Percentiles rank a stretch among this genome's conserved stretches.
These are phyloP conservation scores for Plebejus argus DNA, from an alignment of 2,888 invertebrate genomes.

Conservation along the genomic window DNA sequence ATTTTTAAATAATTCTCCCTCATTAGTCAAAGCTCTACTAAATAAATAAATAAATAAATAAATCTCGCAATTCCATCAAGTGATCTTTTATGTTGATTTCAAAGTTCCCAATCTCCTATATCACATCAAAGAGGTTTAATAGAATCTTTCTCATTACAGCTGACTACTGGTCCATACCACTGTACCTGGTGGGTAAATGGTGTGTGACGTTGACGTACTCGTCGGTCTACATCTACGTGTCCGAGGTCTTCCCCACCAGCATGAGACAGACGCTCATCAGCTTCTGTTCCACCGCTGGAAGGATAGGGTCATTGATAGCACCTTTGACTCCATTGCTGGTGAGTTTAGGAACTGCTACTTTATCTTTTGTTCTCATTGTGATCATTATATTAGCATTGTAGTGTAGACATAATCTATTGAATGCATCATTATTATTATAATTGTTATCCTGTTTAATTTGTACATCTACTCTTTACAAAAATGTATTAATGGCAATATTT, in stretches of 20 bases:
- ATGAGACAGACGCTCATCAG: slow-evolving; percentile 85
- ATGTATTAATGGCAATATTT: slow-evolving; percentile 14
- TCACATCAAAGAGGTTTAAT: neutral
- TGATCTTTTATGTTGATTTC: neutral
- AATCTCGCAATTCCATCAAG: too few species aligned
- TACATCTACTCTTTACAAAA: too few species aligned
- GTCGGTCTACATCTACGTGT: slow-evolving; percentile 84
- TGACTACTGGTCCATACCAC: slow-evolving; percentile 76
- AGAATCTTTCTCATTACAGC: slow-evolving; percentile 52
- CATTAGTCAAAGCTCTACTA: neutral
- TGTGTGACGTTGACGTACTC: slow-evolving; percentile 85
- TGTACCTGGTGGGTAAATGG: slow-evolving; percentile 85
- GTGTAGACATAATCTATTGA: too few species aligned
- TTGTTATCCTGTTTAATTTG: too few species aligned
- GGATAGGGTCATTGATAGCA: slow-evolving; percentile 84
- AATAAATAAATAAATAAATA: too few species aligned
- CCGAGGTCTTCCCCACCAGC: slow-evolving; percentile 86
- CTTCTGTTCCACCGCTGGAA: slow-evolving; percentile 84
- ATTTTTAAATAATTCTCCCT: neutral
- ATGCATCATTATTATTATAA: too few species aligned
- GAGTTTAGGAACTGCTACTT: slow-evolving; percentile 46
- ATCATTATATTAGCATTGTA: neutral
- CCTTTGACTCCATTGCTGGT: slow-evolving; percentile 85
- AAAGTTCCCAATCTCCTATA: neutral
- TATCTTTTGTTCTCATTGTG: too few species aligned